Conservation (phyloP, 2,797 vertebrate species). For the Sitta carolinensis region DNA sequence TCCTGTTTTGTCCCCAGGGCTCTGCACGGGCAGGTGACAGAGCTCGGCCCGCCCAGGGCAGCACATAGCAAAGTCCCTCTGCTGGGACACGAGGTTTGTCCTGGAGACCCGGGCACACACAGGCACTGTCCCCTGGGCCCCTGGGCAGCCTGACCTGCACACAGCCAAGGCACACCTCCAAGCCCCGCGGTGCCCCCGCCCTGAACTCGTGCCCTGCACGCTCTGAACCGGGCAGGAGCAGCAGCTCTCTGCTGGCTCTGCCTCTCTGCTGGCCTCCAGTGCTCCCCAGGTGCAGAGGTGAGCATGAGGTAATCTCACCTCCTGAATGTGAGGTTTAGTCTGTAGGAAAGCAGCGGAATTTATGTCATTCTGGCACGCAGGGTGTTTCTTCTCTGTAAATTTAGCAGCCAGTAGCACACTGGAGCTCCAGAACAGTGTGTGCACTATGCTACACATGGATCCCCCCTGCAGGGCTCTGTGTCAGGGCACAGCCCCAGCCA, state of each 20-base stretch:
- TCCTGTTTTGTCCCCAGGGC: background rate
- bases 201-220: background rate
- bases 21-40: background rate
- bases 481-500: background rate
- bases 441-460: background rate
- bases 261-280: constrained; percentile 31
- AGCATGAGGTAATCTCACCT: constrained; percentile 66
- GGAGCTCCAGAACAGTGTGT: background rate
- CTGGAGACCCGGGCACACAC: too few relatives aligned
- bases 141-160: background rate
- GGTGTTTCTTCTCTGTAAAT: constrained; percentile 1
- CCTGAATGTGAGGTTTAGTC: constrained; percentile 62
- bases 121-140: too few relatives aligned
- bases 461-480: background rate
- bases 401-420: background rate
- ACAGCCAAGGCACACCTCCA: accelerated
- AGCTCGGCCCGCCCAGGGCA: background rate
- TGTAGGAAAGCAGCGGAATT: constrained; percentile 60
- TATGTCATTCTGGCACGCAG: constrained; percentile 59
- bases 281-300: constrained; percentile 70
- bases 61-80: accelerated
- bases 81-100: too few relatives aligned
- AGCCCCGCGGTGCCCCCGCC: background rate
- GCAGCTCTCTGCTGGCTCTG: background rate
- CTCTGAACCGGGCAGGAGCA: background rate